Evolutionary conservation across 2,797 vertebrate species (phyloP).

Genomic region (Arnoldichthys spilopterus): DNA sequence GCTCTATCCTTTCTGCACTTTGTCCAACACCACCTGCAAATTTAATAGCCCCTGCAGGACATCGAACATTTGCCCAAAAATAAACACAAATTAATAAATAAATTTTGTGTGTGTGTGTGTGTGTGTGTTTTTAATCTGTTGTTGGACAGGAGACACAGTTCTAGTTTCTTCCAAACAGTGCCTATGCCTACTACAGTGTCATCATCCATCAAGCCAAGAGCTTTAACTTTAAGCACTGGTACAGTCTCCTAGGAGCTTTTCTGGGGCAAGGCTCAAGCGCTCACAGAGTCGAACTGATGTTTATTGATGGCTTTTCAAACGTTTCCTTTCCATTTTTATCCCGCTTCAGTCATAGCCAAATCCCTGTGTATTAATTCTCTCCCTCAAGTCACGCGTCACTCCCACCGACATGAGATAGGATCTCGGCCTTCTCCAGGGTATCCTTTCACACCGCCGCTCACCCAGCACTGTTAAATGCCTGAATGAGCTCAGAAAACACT

Average conservation of each 20-base stretch:
- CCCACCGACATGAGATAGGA: not conserved
- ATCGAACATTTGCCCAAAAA: not conserved
- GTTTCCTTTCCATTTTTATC: not conserved
- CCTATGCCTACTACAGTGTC: conserved; percentile 17
- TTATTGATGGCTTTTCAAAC: conserved; percentile 26
- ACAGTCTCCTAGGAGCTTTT: not conserved
- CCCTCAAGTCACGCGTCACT: not conserved
- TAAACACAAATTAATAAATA: not conserved
- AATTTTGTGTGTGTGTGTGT: not conserved
- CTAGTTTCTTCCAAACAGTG: not conserved
- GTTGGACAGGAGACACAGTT: not conserved
- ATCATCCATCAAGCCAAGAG: conserved; percentile 13
- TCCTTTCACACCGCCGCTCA: conserved; percentile 24
- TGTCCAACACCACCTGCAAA: conserved; percentile 5
- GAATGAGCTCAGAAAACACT: conserved; percentile 18
- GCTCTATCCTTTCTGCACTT: conserved; percentile 53
- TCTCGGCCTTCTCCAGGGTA: not conserved
- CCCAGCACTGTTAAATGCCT: not conserved
- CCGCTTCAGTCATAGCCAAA: conserved; percentile 17
- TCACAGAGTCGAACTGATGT: conserved; percentile 5
- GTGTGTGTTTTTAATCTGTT: not conserved
- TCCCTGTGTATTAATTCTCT: conserved; percentile 17
- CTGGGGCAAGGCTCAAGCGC: not conserved
- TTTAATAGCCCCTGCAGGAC: not conserved
- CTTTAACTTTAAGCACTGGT: conserved; percentile 3